Conservation (phyloP, 2,113 vertebrate genomes). For the Eulemur macaco region DNA sequence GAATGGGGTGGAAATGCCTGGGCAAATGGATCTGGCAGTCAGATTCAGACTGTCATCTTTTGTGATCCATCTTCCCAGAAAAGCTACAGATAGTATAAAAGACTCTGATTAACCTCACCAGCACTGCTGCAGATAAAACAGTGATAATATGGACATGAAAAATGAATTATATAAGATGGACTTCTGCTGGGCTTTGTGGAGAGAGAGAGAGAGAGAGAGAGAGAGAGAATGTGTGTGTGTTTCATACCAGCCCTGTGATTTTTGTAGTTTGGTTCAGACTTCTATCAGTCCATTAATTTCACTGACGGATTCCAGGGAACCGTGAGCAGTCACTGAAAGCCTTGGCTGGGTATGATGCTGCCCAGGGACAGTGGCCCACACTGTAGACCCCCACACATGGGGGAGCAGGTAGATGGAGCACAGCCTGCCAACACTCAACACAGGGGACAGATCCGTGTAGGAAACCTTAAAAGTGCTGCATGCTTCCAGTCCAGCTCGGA, state of each 20-base stretch:
- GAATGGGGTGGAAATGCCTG: slow-evolving; percentile 1
- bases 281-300: background rate
- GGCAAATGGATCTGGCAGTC: slow-evolving; percentile 1
- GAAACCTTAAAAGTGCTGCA: background rate
- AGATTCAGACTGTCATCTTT: slow-evolving; percentile 44
- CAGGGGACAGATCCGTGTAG: slow-evolving; percentile 44
- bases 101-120: slow-evolving; percentile 37
- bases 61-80: slow-evolving; percentile 8
- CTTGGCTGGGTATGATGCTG: background rate
- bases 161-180: slow-evolving; percentile 49
- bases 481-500: too few species aligned
- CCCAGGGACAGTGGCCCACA: too few species aligned
- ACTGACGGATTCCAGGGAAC: background rate
- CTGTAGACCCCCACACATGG: background rate
- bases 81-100: background rate
- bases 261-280: background rate
- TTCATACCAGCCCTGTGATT: background rate
- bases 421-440: background rate
- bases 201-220: background rate
- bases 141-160: slow-evolving; percentile 33
- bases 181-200: background rate
- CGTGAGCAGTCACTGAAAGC: background rate
- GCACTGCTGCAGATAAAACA: slow-evolving; percentile 13
- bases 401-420: slow-evolving; percentile 31
- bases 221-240: background rate